These are phyloP conservation scores for Taurulus bubalis DNA, from an alignment of 2,113 vertebrate genomes.

Conservation along the genomic window DNA sequence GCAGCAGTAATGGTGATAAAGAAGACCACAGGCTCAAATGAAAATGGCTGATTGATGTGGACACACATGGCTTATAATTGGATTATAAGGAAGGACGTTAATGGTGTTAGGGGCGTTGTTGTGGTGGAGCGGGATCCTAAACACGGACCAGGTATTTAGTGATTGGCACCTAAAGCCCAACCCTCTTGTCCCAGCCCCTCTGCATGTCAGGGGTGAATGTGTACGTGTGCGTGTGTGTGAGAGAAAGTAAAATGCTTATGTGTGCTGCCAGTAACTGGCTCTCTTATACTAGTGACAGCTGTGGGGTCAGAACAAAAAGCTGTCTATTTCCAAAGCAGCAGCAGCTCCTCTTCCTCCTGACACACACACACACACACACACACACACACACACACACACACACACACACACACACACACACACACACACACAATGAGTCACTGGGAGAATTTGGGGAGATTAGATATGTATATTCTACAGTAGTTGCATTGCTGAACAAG, in stretches of 20 bases:
- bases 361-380: constrained; percentile 14
- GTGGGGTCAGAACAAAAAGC: constrained; percentile 80
- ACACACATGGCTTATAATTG: constrained; percentile 79
- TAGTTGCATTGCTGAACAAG: constrained; percentile 7
- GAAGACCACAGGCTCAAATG: constrained; percentile 69
- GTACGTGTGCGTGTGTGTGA: background rate
- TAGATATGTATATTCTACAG: constrained; percentile 16
- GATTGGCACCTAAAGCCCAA: constrained; percentile 57
- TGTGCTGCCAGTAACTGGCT: constrained; percentile 68
- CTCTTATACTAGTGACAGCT: constrained; percentile 79
- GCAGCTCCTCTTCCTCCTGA: constrained; percentile 14
- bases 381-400: constrained; percentile 14
- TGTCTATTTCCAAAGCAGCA: constrained; percentile 72
- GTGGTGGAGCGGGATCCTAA: constrained; percentile 34
- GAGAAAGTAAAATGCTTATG: constrained; percentile 52
- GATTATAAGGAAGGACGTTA: constrained; percentile 76
- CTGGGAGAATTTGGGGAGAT: constrained; percentile 25
- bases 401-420: constrained; percentile 10
- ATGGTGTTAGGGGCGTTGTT: constrained; percentile 46
- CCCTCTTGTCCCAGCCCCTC: constrained; percentile 58
- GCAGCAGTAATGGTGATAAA: constrained; percentile 74
- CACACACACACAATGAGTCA: constrained; percentile 10
- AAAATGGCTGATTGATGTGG: constrained; percentile 81
- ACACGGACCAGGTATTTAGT: constrained; percentile 70
- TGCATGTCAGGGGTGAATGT: constrained; percentile 55